These are phyloP conservation scores for Magallana gigas DNA, from an alignment of 1,140 invertebrate species.

Conservation along the genomic window DNA sequence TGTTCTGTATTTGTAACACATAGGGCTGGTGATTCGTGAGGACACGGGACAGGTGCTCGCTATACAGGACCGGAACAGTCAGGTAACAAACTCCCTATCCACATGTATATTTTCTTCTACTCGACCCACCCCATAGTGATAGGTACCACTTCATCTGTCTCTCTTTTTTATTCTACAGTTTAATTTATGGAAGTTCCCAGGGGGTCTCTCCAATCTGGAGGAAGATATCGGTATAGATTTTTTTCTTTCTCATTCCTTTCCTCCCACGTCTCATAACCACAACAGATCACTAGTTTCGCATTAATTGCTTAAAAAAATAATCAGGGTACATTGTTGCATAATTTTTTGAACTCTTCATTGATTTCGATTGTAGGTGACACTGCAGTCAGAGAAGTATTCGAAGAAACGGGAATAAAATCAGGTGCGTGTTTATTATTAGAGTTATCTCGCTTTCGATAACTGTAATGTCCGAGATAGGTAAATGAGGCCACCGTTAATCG, in stretches of 20 bases:
- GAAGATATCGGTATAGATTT: constrained; percentile 71
- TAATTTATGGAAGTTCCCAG: constrained; percentile 91
- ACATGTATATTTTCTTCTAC: not conserved
- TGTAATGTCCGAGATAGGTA: too few relatives aligned
- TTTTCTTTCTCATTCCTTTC: too few relatives aligned
- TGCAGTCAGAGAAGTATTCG: constrained; percentile 90
- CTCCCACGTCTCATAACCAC: too few relatives aligned
- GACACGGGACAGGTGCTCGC: constrained; percentile 87
- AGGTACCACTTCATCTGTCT: not conserved
- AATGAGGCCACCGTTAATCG: not conserved
- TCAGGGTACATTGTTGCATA: too few relatives aligned
- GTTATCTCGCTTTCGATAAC: constrained; percentile 12
- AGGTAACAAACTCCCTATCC: constrained; percentile 55
- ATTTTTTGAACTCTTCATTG: too few relatives aligned
- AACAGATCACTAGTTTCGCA: too few relatives aligned
- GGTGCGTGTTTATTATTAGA: constrained; percentile 62
- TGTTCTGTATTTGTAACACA: constrained; percentile 75
- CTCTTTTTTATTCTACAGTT: constrained; percentile 58
- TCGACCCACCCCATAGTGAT: not conserved
- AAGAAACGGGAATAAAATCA: constrained; percentile 92
- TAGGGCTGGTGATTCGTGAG: constrained; percentile 89
- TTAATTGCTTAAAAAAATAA: too few relatives aligned
- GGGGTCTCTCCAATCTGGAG: constrained; percentile 92
- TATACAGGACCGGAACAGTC: constrained; percentile 87
- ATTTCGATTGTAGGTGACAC: constrained; percentile 81